Base-by-base conservation (phyloP, 2,113 vertebrate species). In the Leptosomus discolor region DNA sequence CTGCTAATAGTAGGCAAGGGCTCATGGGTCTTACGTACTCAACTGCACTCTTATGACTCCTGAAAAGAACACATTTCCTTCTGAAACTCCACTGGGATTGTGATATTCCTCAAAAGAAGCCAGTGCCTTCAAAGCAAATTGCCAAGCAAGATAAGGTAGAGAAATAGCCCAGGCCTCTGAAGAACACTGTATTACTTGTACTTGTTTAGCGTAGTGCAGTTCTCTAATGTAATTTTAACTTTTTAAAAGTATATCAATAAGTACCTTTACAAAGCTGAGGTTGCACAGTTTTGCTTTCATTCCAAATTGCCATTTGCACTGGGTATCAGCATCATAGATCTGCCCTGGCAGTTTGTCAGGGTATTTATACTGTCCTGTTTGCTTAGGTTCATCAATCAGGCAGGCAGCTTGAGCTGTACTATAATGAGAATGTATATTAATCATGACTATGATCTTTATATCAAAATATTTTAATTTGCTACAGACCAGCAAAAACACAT, bases 291-390 rank as follows among this genome's bases (percentile, higher is more conserved):
- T 99, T 90, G 99, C 99, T 97, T 99, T 99, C 85, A 99, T 98
- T 97, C 99, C 99, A 97, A 99, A 99, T 94, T 99, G 99, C 99
- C 99, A 99, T 97, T 99, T 99, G 98, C 99, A 99, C 97, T 99
- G 99, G 11, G 98, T 99, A 98, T 99, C 99, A 6, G 99, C 99
- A 53, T 99, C 98, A 17, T 99, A 99, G 85, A 99, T 98, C 98
- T 99, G 99, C 48, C 99, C 99, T 3, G 99, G 99, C n/a, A 99
- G 99, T 94, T 99, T 98, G 88, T 99, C 99, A 0, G 99, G 99
- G 96, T 99, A 99, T 95, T 99, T 99, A 98, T 99, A 99, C 94
- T 99, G 99, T 92, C 99, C 99, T 27, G 99, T 98, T 98, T 99
- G 99, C 98, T 99, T 99, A 68, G 99, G 99, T 97, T 99, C 99